These are phyloP conservation scores for Marasmarcha lunaedactyla DNA, from an alignment of 2,888 invertebrate genomes.

Conservation along the genomic window DNA sequence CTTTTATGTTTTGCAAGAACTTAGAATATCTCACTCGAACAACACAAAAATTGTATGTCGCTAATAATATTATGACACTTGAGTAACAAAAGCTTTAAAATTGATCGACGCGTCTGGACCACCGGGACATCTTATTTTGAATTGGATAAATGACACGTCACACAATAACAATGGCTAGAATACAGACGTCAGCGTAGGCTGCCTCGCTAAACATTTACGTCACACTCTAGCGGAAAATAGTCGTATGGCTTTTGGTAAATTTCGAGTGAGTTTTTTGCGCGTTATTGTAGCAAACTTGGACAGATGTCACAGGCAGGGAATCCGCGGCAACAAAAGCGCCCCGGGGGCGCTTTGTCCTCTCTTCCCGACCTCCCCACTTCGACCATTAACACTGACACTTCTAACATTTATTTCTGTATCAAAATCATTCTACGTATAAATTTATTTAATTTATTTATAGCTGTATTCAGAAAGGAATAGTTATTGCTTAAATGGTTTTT, in stretches of 20 bases:
- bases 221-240: constrained; percentile 42
- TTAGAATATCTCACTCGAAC: no score
- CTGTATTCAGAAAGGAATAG: constrained; percentile 47
- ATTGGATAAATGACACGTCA: constrained; percentile 56
- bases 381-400: constrained; percentile 63
- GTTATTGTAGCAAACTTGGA: constrained; percentile 64
- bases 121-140: constrained; percentile 42
- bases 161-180: constrained; percentile 44
- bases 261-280: constrained; percentile 61
- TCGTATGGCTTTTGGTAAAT: constrained; percentile 47
- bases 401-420: constrained; percentile 54
- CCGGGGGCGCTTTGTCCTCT: constrained; percentile 60
- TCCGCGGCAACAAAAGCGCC: constrained; percentile 56
- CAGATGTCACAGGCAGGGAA: constrained; percentile 65
- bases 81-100: constrained; percentile 20
- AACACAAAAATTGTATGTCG: not conserved
- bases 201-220: constrained; percentile 32
- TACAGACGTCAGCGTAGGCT: constrained; percentile 39
- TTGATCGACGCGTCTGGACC: constrained; percentile 29
- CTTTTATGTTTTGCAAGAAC: no score
- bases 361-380: constrained; percentile 43
- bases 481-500: constrained; percentile 66
- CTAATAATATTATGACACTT: constrained; percentile 55
- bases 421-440: constrained; percentile 45
- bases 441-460: constrained; percentile 58